Evolutionary conservation across 1,140 invertebrate species (phyloP), one percentile per base, ranked within the genome.

Genomic region (Drosophila sechellia): DNA sequence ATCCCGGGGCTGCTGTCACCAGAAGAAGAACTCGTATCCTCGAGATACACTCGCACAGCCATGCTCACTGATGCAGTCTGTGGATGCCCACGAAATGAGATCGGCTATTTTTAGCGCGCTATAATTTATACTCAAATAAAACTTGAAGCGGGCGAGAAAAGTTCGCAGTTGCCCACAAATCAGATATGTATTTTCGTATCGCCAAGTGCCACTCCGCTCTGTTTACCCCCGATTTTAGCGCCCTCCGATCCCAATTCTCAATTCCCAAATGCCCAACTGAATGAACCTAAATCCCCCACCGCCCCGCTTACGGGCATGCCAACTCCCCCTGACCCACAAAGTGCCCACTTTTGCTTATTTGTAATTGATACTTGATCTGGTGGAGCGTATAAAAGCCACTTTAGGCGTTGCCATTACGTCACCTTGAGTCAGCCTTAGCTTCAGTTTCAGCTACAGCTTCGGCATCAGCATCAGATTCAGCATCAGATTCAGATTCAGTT

Each of bases 341-440:
- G 15, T 73, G 54, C 11, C 37, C 52, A 61, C 60, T 77, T 79
- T 77, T 60, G 65, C 64, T 56, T 75, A 77, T 75, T 86, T 86
- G 83, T 87, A 86, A 86, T 86, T 86, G 78, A 86, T 86, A 86
- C 81, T 87, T 87, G 81, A 87, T 86, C 78, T 87, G 83, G 73
- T 77, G 83, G 69, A 86, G 81, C 81, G 83, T 75, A 86, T 87
- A 86, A 86, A 77, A 86, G 81, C 78, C 81, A 86, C 83, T 86
- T 86, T 86, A 86, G 81, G 83, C 81, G 75, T 86, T 81, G 83
- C 57, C 70, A 86, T 86, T 86, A 87, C 81, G 81, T 86, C 81
- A 86, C 81, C 81, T 87, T 87, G 81, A 81, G 59, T 78, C 78
- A 76, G 72, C 72, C 61, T 64, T 72, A 60, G 73, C 56, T 27